Conservation (phyloP, 2,113 vertebrate genomes). For the Alaudala cheleensis region DNA sequence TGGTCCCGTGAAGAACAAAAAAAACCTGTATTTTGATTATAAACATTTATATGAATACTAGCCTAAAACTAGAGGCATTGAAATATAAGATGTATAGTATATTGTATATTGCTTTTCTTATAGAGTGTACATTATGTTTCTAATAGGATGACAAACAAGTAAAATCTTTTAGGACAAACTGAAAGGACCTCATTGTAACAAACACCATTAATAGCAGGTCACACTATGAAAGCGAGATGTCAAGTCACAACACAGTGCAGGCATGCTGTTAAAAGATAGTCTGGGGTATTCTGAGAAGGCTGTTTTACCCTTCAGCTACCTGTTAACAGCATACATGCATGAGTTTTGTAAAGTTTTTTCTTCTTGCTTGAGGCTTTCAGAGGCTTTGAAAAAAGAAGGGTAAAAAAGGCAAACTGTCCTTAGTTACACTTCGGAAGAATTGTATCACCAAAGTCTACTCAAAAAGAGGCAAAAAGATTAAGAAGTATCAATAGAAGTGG, state of each 20-base stretch:
- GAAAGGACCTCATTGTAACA: slow-evolving; percentile 20
- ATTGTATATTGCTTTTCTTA: slow-evolving; percentile 71
- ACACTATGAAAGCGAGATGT: neutral
- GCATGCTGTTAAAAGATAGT: neutral
- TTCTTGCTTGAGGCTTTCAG: slow-evolving; percentile 30
- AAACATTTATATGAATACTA: slow-evolving; percentile 50
- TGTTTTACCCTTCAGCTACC: neutral
- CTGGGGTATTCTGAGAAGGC: neutral
- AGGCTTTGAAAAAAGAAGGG: neutral
- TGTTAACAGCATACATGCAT: neutral
- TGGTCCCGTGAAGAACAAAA: slow-evolving; percentile 23
- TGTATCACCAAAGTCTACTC: neutral
- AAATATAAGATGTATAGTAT: slow-evolving; percentile 42
- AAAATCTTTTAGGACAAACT: slow-evolving; percentile 29
- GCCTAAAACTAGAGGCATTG: slow-evolving; percentile 38
- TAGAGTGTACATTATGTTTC: slow-evolving; percentile 38
- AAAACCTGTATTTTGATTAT: slow-evolving; percentile 46
- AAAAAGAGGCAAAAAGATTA: neutral
- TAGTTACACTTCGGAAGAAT: neutral
- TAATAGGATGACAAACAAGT: slow-evolving; percentile 45
- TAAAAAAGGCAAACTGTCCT: neutral
- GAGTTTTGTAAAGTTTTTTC: slow-evolving; percentile 35
- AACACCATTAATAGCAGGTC: neutral
- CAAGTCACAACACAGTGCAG: neutral
- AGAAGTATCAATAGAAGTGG: neutral